These are phyloP conservation scores for Cosmopolites sordidus DNA, from an alignment of 2,888 invertebrate genomes.

Conservation along the genomic window DNA sequence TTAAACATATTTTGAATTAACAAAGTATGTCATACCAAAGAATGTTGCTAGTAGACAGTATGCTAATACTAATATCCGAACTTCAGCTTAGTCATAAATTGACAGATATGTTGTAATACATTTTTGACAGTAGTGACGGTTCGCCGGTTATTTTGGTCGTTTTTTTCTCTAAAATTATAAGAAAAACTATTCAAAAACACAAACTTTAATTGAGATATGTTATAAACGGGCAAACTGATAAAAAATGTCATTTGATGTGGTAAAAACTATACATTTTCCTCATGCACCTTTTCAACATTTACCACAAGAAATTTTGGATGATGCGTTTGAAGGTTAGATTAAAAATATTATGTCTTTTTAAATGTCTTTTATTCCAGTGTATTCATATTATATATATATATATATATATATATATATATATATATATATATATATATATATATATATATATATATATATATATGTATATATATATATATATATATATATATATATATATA, in stretches of 20 bases:
- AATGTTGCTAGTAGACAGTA: too few relatives aligned
- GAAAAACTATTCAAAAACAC: too few relatives aligned
- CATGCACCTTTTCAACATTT: conserved; percentile 26
- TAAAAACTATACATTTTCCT: conserved; percentile 28
- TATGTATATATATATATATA: not conserved
- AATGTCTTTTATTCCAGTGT: not conserved
- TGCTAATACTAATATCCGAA: too few relatives aligned
- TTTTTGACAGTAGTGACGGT: too few relatives aligned
- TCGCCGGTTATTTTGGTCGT: too few relatives aligned
- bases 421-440: not conserved
- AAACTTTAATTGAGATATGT: too few relatives aligned
- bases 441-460: not conserved
- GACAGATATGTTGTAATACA: too few relatives aligned
- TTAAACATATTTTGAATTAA: too few relatives aligned
- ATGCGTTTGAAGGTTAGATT: conserved; percentile 23
- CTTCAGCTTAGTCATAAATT: too few relatives aligned
- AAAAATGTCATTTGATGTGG: conserved; percentile 29
- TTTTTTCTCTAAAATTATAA: too few relatives aligned
- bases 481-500: not conserved
- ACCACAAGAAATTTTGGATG: conserved; percentile 20
- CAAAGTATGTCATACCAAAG: too few relatives aligned
- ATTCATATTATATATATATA: not conserved
- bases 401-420: not conserved
- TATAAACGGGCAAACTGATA: too few relatives aligned
- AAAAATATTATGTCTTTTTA: not conserved